Evolutionary conservation across 2,888 invertebrate species (phyloP).

Genomic region (Pammene fasciana): DNA sequence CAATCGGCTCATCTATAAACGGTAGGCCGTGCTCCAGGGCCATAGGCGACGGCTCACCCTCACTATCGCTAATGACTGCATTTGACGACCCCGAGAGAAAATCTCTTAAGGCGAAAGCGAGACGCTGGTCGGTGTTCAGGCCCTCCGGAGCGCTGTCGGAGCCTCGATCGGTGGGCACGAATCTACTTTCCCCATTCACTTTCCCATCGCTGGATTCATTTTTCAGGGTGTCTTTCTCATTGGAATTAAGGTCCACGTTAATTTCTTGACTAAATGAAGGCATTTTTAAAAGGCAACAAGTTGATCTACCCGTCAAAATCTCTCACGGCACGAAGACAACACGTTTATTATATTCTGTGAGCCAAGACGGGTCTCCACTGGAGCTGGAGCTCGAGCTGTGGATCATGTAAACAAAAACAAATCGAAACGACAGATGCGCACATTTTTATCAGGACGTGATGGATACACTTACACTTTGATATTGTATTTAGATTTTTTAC

Average conservation of each 20-base stretch:
- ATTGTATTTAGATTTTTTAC: conserved; percentile 56
- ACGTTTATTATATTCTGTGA: conserved; percentile 17
- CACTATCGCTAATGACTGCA: conserved; percentile 50
- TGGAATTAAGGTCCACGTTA: conserved; percentile 71
- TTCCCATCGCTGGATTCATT: conserved; percentile 60
- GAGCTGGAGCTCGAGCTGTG: conserved; percentile 38
- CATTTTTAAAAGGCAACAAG: conserved; percentile 57
- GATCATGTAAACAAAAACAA: conserved; percentile 50
- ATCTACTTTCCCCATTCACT: conserved; percentile 55
- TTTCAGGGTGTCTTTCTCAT: conserved; percentile 64
- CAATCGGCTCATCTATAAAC: conserved; percentile 71
- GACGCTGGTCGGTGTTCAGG: conserved; percentile 65
- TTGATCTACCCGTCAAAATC: conserved; percentile 32
- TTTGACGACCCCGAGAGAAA: conserved; percentile 61
- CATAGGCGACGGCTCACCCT: conserved; percentile 60
- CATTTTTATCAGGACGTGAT: conserved; percentile 62
- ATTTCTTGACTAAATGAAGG: conserved; percentile 75
- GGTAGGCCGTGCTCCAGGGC: conserved; percentile 61
- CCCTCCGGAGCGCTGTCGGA: conserved; percentile 59
- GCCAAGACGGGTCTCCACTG: conserved; percentile 42
- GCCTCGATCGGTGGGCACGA: conserved; percentile 53
- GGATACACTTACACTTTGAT: conserved; percentile 59
- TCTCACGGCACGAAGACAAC: conserved; percentile 15
- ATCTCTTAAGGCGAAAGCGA: conserved; percentile 72
- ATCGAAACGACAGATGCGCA: conserved; percentile 55